phyloP scores from a whole-genome alignment of 2,113 vertebrate genomes.

The Cervus canadensis region DNA sequence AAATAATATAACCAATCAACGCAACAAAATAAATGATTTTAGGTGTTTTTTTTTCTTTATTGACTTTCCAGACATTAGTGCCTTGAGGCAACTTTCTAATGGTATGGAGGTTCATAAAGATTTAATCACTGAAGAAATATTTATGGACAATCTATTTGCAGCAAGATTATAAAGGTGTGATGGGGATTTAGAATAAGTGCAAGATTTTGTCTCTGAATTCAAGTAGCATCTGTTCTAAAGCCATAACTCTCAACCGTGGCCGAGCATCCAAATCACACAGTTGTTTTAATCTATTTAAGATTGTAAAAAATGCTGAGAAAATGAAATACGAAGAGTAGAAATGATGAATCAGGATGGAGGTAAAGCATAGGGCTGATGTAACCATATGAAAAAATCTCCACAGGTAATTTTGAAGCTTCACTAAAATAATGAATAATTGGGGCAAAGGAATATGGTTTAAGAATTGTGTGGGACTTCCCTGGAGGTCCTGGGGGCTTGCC shows the following conservation, averaged over 20 bases:
- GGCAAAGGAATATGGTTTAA: background rate
- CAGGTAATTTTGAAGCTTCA: background rate
- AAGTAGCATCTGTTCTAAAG: background rate
- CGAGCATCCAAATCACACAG: background rate
- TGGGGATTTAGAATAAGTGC: background rate
- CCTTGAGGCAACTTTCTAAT: constrained; percentile 11
- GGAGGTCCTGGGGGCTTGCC: too few relatives aligned
- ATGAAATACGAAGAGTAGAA: background rate
- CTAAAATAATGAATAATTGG: background rate
- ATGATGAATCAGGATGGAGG: background rate
- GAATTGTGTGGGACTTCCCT: background rate
- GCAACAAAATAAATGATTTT: constrained; percentile 29
- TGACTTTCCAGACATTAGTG: background rate
- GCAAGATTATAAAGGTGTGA: background rate
- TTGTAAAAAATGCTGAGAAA: background rate
- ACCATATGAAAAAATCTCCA: background rate
- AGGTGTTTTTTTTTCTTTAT: background rate
- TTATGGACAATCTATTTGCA: background rate
- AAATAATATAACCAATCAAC: background rate
- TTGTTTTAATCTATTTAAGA: background rate
- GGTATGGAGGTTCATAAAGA: background rate
- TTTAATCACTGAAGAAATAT: constrained; percentile 33
- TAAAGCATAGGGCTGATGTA: background rate
- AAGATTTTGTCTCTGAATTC: background rate
- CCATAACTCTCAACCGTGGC: background rate